A percentile compares a stretch with the other conserved stretches of the same genome.
Conservation (phyloP, 64 coral and sea anemone genomes). For the Platygyra sinensis region DNA sequence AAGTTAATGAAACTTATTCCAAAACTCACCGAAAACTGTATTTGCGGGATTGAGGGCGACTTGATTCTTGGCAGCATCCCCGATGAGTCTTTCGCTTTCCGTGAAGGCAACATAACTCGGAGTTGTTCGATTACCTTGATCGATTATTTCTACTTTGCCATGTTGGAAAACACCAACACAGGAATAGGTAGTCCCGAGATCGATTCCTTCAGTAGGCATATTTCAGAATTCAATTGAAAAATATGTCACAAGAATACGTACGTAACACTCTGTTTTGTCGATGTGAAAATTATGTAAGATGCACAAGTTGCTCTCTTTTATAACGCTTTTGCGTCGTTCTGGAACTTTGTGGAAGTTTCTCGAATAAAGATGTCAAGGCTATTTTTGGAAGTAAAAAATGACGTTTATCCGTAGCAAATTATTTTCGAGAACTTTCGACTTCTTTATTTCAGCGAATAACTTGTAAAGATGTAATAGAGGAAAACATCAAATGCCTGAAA, state of each 20-base stretch:
- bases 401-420: background rate
- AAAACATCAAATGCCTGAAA: too few relatives aligned
- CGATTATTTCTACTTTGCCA: conserved; percentile 87
- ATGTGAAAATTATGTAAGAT: background rate
- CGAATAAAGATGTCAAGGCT: background rate
- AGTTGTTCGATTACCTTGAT: conserved; percentile 80
- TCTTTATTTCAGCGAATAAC: too few relatives aligned
- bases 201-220: conserved; percentile 69
- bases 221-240: background rate
- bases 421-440: too few relatives aligned
- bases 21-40: conserved; percentile 66
- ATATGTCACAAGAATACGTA: background rate
- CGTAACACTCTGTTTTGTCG: background rate
- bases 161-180: conserved; percentile 87
- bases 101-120: conserved; percentile 86
- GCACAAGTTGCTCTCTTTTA: background rate
- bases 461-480: too few relatives aligned
- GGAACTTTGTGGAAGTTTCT: background rate
- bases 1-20: background rate
- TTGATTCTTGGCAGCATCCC: conserved; percentile 84
- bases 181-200: conserved; percentile 86
- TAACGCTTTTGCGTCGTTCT: conserved; percentile 21
- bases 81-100: conserved; percentile 70
- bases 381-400: background rate
- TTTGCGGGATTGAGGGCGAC: conserved; percentile 85